Evolutionary conservation across 2,888 invertebrate species (phyloP).

Genomic region (Ptychoptera contaminata): DNA sequence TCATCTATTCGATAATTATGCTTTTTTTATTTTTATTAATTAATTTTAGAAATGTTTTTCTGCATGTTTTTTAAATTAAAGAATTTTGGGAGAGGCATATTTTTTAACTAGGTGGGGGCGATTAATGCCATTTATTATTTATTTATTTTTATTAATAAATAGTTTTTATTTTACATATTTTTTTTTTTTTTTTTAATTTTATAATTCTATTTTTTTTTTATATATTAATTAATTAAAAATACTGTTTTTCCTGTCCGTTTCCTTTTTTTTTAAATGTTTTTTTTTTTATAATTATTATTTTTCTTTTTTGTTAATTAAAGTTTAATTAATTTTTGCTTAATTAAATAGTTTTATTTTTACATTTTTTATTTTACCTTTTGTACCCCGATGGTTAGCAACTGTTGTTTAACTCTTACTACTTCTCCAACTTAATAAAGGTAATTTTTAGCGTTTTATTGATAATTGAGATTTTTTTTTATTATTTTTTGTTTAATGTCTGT

Average conservation of each 20-base stretch:
- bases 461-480: no score
- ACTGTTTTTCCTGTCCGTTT: background rate
- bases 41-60: no score
- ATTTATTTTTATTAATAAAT: background rate
- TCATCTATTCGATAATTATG: no score
- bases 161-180: background rate
- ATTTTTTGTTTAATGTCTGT: no score
- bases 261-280: conserved; percentile 3
- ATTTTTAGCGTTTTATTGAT: no score
- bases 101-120: no score
- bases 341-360: background rate
- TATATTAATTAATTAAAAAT: conserved; percentile 2
- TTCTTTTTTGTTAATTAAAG: background rate
- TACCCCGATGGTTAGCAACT: background rate
- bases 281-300: background rate
- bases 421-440: no score
- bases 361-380: conserved; percentile 1
- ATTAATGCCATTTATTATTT: background rate
- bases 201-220: conserved; percentile 1
- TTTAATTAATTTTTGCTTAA: conserved; percentile 1
- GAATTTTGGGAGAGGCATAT: no score
- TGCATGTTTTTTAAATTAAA: no score
- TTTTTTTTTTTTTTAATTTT: conserved; percentile 1
- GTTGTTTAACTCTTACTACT: no score
- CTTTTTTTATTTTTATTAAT: no score